Conservation (phyloP, 2,888 invertebrate species). For the Drosophila cognata region DNA sequence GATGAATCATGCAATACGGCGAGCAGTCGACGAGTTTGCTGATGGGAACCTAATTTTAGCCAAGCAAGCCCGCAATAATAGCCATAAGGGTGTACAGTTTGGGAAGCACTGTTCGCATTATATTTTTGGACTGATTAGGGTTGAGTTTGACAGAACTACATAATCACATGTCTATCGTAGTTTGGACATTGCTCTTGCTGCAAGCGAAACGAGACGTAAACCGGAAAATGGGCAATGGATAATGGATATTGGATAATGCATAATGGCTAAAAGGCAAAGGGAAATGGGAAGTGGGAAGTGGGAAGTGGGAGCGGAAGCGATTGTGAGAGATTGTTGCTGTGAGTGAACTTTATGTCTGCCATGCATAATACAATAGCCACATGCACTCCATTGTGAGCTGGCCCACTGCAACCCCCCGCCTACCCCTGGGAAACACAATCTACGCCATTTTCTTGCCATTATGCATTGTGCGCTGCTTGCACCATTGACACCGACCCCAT, state of each 20-base stretch:
- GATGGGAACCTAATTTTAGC: constrained; percentile 5
- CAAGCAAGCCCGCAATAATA: constrained; percentile 2
- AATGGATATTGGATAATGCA: constrained; percentile 2
- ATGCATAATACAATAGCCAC: constrained; percentile 52
- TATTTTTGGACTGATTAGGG: constrained; percentile 48
- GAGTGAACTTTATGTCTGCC: constrained; percentile 53
- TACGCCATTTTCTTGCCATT: constrained; percentile 67
- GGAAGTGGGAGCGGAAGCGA: background rate
- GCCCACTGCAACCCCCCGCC: background rate
- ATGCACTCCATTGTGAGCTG: constrained; percentile 42
- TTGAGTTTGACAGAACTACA: background rate
- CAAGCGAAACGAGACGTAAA: constrained; percentile 20
- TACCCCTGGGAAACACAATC: constrained; percentile 54
- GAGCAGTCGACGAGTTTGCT: constrained; percentile 13
- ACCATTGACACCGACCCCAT: constrained; percentile 54
- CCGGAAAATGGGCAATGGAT: constrained; percentile 1
- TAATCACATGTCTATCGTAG: background rate
- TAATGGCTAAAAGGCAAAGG: constrained; percentile 1
- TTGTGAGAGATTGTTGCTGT: constrained; percentile 15
- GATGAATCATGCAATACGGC: background rate
- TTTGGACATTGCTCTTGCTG: background rate
- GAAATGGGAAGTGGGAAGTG: background rate
- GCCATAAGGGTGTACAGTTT: constrained; percentile 23
- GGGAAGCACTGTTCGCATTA: constrained; percentile 21
- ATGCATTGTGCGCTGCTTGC: constrained; percentile 55